Base-by-base conservation (phyloP, 2,888 invertebrate species). In the Flexamia atlantica region DNA sequence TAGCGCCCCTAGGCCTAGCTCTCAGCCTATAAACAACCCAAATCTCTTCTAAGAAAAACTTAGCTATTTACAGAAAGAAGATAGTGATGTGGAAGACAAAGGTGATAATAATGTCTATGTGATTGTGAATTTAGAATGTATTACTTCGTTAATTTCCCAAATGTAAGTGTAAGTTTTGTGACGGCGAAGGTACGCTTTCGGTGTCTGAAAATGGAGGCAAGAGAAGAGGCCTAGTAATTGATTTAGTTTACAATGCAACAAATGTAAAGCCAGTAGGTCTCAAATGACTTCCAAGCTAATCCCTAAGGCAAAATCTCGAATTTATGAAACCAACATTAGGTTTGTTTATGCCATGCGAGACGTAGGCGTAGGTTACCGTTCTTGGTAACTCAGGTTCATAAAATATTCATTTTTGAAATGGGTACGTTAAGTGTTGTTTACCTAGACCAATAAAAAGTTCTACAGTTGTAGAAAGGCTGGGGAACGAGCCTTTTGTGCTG, bases 401-500 rank as follows among this genome's bases (percentile, higher is more conserved):
- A n/a, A n/a, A n/a, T n/a, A n/a, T n/a, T n/a, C n/a, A n/a, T n/a
- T n/a, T n/a, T n/a, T n/a, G n/a, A n/a, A n/a, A n/a, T n/a, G n/a
- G n/a, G n/a, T n/a, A n/a, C n/a, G n/a, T n/a, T n/a, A n/a, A n/a
- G n/a, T n/a, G n/a, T n/a, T n/a, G n/a, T n/a, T n/a, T n/a, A n/a
- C n/a, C n/a, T n/a, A n/a, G n/a, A n/a, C n/a, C n/a, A n/a, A n/a
- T n/a, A n/a, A n/a, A n/a, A n/a, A n/a, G n/a, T n/a, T n/a, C n/a
- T n/a, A n/a, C n/a, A n/a, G n/a, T n/a, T n/a, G n/a, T 36, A n/a
- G 32, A 0, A 23, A 4, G 28, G 32, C 53, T 30, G 72, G 30
- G 42, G 46, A 72, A 32, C 80, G 72, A 79, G 72, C 80, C 57
- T 87, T 87, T 85, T 88, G 87, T 87, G 87, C 86, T 87, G 79